Percentiles rank a stretch among this genome's conserved stretches.
These are phyloP conservation scores for Drosophila anceps DNA, from an alignment of 2,888 invertebrate species.

Conservation along the genomic window DNA sequence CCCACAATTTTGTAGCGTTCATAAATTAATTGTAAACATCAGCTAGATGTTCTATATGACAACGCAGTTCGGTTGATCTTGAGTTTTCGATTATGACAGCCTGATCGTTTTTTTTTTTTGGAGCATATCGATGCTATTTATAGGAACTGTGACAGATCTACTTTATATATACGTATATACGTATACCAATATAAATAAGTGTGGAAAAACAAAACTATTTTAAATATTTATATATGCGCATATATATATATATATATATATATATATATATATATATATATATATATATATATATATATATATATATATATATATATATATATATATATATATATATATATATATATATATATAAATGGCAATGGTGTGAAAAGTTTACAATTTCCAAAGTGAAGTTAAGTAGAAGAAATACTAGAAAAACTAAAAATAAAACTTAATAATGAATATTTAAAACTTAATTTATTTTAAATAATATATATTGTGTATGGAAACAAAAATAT, in stretches of 20 bases:
- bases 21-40: constrained; percentile 55
- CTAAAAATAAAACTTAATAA: too few species aligned
- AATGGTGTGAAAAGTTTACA: not conserved
- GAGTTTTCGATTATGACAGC: constrained; percentile 77
- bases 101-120: constrained; percentile 61
- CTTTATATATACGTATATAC: constrained; percentile 6
- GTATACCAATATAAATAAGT: not conserved
- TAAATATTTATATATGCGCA: constrained; percentile 7
- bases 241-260: constrained; percentile 19
- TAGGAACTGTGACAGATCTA: constrained; percentile 33
- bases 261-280: constrained; percentile 5
- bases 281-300: too few species aligned
- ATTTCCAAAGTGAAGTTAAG: not conserved
- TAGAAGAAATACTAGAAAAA: not conserved
- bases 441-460: not conserved
- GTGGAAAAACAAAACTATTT: constrained; percentile 9
- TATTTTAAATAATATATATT: not conserved
- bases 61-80: constrained; percentile 63
- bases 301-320: too few species aligned
- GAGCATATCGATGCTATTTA: constrained; percentile 75
- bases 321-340: too few species aligned
- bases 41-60: constrained; percentile 49
- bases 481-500: not conserved
- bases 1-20: constrained; percentile 43
- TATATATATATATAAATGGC: not conserved